Conservation (phyloP, 1,140 invertebrate species). For the Drosophila pruinosa region DNA sequence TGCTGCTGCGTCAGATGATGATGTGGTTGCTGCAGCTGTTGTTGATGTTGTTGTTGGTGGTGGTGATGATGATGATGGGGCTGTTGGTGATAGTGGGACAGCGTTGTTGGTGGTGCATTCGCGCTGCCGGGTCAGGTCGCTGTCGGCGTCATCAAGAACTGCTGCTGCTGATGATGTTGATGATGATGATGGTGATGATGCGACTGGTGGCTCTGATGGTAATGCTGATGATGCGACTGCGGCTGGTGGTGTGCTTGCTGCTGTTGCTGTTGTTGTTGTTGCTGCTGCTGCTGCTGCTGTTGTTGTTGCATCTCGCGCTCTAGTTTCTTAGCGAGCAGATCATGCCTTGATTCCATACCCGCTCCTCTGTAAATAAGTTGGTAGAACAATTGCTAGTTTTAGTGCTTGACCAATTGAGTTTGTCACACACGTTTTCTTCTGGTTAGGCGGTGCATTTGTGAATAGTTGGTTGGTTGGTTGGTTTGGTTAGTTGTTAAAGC, state of each 20-base stretch:
- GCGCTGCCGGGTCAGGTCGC: slow-evolving; percentile 81
- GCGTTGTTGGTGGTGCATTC: slow-evolving; percentile 47
- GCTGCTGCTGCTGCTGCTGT: slow-evolving; percentile 65
- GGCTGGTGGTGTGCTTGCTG: slow-evolving; percentile 71
- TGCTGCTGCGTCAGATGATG: slow-evolving; percentile 35
- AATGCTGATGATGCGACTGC: slow-evolving; percentile 59
- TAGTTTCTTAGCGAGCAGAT: slow-evolving; percentile 82
- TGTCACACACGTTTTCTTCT: background rate
- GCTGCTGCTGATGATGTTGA: slow-evolving; percentile 75
- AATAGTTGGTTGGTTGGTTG: slow-evolving; percentile 4
- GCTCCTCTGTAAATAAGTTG: slow-evolving; percentile 77
- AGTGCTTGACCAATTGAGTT: slow-evolving; percentile 6
- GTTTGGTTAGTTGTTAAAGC: background rate
- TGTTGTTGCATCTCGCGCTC: slow-evolving; percentile 79
- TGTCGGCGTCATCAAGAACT: slow-evolving; percentile 82
- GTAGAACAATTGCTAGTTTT: slow-evolving; percentile 5
- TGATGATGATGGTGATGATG: slow-evolving; percentile 65
- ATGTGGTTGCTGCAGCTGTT: slow-evolving; percentile 36
- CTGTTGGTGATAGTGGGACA: slow-evolving; percentile 42
- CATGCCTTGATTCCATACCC: slow-evolving; percentile 83
- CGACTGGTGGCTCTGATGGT: slow-evolving; percentile 59
- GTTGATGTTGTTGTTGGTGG: slow-evolving; percentile 38
- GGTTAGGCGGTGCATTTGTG: slow-evolving; percentile 21
- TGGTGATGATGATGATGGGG: slow-evolving; percentile 46
- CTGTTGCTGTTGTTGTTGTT: slow-evolving; percentile 62